Conservation (phyloP, 1,140 invertebrate species). For the Pseudachorutes palmiensis region DNA sequence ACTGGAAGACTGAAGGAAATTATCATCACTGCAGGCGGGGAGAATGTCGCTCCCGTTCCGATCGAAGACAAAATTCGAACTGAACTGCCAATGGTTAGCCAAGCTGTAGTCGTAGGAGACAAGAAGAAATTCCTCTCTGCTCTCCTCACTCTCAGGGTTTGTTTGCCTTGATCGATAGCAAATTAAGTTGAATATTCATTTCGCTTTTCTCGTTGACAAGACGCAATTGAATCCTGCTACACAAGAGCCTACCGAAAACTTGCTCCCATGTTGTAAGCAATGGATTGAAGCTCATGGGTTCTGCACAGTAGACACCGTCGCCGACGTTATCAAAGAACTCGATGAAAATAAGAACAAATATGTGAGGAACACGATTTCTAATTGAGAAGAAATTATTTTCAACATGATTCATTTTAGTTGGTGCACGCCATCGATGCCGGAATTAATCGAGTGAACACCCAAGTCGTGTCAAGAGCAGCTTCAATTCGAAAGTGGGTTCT, state of each 20-base stretch:
- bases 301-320: slow-evolving; percentile 55
- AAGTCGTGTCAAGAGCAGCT: slow-evolving; percentile 77
- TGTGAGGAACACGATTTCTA: slow-evolving; percentile 39
- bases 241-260: slow-evolving; percentile 60
- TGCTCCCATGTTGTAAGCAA: slow-evolving; percentile 54
- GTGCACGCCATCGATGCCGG: slow-evolving; percentile 64
- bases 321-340: slow-evolving; percentile 56
- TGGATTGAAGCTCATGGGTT: slow-evolving; percentile 67
- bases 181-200: neutral
- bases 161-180: neutral
- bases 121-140: slow-evolving; percentile 74
- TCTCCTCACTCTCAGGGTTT: slow-evolving; percentile 72
- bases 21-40: slow-evolving; percentile 87
- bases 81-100: slow-evolving; percentile 65
- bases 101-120: slow-evolving; percentile 79
- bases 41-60: slow-evolving; percentile 73
- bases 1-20: slow-evolving; percentile 79
- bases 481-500: slow-evolving; percentile 84
- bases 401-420: slow-evolving; percentile 45
- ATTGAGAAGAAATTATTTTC: neutral
- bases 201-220: slow-evolving; percentile 42
- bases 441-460: slow-evolving; percentile 65
- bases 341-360: slow-evolving; percentile 41
- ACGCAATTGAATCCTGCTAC: slow-evolving; percentile 57
- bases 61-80: slow-evolving; percentile 73